Base-by-base conservation (phyloP, 2,888 invertebrate genomes). In the Lordiphosa fenestrarum region DNA sequence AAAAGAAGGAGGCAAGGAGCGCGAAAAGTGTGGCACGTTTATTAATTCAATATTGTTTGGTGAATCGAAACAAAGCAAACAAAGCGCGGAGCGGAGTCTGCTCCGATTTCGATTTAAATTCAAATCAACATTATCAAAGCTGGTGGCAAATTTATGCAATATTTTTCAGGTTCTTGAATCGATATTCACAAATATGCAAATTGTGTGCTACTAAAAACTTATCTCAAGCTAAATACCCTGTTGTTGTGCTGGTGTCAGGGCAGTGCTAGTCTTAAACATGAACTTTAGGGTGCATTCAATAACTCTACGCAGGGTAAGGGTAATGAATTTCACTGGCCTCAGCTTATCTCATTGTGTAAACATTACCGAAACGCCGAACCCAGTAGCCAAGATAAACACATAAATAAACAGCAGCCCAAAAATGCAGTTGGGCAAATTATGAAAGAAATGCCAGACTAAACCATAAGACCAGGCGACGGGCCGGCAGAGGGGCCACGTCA, bases 101-200 rank as follows among this genome's bases (percentile, higher is more conserved):
- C 13, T 42, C 62, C 63, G 51, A 62, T 51, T 63, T 63, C 62
- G 54, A 71, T 77, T 77, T 58, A 69, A 76, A 77, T 80, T 83
- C 81, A 77, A 77, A 83, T 83, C 73, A 81, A 73, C 81, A 69
- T 70, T 71, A 67, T 63, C 60, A 61, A 66, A 75, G 75, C 64
- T 59, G 75, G 52, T 54, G 52, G 53, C 53, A 82, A 77, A 83
- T 77, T 83, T 77, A 77, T 77, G 81, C 77, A 71, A 40, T 52
- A 7, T 36, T 40, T 36, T 39, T 59, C n/a, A 19, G 49, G 13
- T 49, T 49, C 64, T 49, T 49, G 36, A 49, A 64, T 47, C 36
- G 47, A 36, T 19, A 36, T 19, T 47, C 35, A 35, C 15, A 12
- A 64, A 65, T 65, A 76, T 76, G 80, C 76, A 58, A 78, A 82